Base-by-base conservation (phyloP, 1,140 invertebrate species). In the Drosophila asahinai region DNA sequence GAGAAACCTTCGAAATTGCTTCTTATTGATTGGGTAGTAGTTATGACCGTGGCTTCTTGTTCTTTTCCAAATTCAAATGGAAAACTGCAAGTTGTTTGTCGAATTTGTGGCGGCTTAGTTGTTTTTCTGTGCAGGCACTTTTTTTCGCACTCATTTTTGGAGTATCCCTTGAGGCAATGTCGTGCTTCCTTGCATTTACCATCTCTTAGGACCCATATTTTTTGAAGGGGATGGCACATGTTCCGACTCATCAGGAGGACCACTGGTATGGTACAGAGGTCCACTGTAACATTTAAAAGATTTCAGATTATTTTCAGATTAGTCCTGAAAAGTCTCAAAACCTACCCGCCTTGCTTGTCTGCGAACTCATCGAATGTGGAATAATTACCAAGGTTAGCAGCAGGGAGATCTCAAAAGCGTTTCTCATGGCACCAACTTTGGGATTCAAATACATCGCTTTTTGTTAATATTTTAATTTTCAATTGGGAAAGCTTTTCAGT, bases 161-260 rank as follows among this genome's bases (percentile, higher is more conserved):
- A 45, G 14, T 64, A 80, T 8, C 81, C 81, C 2, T 11, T 8
- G 1, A 42, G 1, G 15, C 80, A 83, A 7, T 58, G 63, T 2
- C 30, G 61, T 1, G 42, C 81, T 58, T 45, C 52, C 5, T 12
- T 25, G 15, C 81, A 83, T 33, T 2, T 42, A 2, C 38, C 70
- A 0, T 43, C 1, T 8, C 19, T 19, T 22, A 52, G 1, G 9
- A 71, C 49, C 81, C 80, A 83, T 14, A 82, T n/a, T 0, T 17
- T 7, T 8, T 5, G 33, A 9, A 79, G 30, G 1, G 81, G 75
- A 11, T 45, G 8, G 17, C 81, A 83, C 42, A 36, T 64, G 7
- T 17, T 6, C 7, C 54, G 25, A 0, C 25, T 19, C 3, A 15
- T 54, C 4, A 43, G 11, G 12, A 55, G 7, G 14, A 55, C 36